A percentile compares a stretch with the other conserved stretches of the same genome.
Conservation (phyloP, 2,888 invertebrate genomes). For the Falcaria lacertinaria region DNA sequence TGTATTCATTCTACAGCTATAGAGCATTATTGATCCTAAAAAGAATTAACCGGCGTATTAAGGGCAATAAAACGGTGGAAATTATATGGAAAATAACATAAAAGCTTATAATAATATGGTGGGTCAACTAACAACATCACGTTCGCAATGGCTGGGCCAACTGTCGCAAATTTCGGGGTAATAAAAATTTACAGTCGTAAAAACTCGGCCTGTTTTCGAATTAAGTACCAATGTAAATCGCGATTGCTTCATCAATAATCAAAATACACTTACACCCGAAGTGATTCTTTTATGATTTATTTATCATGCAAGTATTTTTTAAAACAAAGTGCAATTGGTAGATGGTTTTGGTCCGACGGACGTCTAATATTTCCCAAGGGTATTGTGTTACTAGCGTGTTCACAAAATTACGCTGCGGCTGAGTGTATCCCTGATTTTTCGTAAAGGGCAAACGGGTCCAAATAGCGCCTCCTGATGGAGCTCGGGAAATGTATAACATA, state of each 20-base stretch:
- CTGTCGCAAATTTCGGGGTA: slow-evolving; percentile 59
- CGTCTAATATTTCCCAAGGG: too few species aligned
- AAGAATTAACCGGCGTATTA: slow-evolving; percentile 31
- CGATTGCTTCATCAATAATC: slow-evolving; percentile 31
- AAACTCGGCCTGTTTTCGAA: slow-evolving; percentile 20
- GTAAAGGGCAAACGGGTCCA: too few species aligned
- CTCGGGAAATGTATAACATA: too few species aligned
- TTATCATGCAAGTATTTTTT: too few species aligned
- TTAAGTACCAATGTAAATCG: slow-evolving; percentile 13
- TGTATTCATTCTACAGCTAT: not conserved
- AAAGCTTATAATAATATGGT: slow-evolving; percentile 28
- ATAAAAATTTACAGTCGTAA: slow-evolving; percentile 64
- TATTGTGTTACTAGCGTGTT: too few species aligned
- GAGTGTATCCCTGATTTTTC: too few species aligned
- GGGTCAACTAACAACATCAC: slow-evolving; percentile 42
- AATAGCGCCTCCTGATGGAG: too few species aligned
- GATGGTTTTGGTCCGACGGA: too few species aligned
- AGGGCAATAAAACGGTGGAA: slow-evolving; percentile 39
- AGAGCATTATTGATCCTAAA: slow-evolving; percentile 20
- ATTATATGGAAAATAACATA: slow-evolving; percentile 34
- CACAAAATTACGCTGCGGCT: too few species aligned
- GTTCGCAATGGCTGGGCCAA: slow-evolving; percentile 41
- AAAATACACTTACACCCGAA: slow-evolving; percentile 10
- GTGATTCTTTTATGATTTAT: too few species aligned
- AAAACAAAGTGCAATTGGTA: too few species aligned